phyloP scores from a whole-genome alignment of 2,797 vertebrate genomes.

The Rhabdomys pumilio region DNA sequence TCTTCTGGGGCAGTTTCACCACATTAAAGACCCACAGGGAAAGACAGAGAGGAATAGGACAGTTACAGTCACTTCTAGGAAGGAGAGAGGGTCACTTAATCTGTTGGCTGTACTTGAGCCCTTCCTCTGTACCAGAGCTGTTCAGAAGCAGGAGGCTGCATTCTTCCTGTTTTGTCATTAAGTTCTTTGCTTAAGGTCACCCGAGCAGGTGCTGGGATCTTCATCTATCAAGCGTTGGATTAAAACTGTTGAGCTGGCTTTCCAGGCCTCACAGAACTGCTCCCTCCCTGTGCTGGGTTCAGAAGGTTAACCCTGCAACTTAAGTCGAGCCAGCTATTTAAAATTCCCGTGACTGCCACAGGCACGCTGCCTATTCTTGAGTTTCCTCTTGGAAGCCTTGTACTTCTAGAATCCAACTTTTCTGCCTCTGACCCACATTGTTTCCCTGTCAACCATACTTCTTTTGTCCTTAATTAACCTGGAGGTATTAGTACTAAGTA shows the following conservation, averaged over 20 bases:
- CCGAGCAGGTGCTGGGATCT: neutral
- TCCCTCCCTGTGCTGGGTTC: neutral
- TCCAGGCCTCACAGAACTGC: neutral
- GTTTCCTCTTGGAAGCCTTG: conserved; percentile 57
- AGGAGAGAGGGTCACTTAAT: neutral
- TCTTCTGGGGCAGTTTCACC: neutral
- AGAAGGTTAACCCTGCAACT: neutral
- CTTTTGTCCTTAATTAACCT: conserved; percentile 73
- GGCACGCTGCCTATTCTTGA: neutral
- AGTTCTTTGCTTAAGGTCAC: neutral
- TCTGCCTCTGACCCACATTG: neutral
- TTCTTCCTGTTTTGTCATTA: neutral
- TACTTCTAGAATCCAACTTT: conserved; percentile 16
- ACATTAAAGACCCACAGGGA: neutral
- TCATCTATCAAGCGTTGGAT: neutral
- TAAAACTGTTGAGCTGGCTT: neutral
- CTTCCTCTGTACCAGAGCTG: neutral
- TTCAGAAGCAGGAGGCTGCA: neutral
- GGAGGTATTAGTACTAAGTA: neutral
- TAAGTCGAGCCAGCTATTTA: conserved; percentile 20
- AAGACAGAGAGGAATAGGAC: neutral
- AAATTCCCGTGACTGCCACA: neutral
- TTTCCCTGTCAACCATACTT: neutral
- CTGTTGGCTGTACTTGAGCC: neutral
- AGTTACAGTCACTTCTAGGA: neutral